Conservation (phyloP, 2,797 vertebrate species). For the Tapirus indicus region DNA sequence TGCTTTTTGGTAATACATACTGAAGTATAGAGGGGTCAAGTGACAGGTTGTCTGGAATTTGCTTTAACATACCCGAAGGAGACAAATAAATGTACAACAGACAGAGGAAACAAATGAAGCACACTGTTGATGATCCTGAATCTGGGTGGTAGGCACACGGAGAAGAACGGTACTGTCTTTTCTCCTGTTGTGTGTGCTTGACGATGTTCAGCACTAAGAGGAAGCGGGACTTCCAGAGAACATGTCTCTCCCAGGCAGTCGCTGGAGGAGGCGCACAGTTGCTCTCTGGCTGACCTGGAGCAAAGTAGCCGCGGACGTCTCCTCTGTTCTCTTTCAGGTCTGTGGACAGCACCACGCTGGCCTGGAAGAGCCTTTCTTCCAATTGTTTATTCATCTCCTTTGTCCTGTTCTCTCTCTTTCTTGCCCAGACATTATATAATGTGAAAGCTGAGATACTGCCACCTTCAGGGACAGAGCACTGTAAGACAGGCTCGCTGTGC, state of each 20-base stretch:
- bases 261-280: not conserved
- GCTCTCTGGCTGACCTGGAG: not conserved
- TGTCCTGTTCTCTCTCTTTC: constrained; percentile 43
- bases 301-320: not conserved
- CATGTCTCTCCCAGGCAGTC: too few species aligned
- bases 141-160: not conserved
- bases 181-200: not conserved
- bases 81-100: accelerated
- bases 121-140: accelerated
- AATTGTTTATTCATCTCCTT: too few species aligned
- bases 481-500: constrained; percentile 95
- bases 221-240: not conserved
- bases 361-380: accelerated
- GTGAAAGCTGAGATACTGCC: constrained; percentile 94
- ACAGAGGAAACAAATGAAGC: too few species aligned
- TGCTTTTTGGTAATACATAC: not conserved
- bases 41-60: not conserved
- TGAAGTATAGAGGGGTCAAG: not conserved
- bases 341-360: not conserved
- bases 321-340: not conserved
- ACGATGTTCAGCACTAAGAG: accelerated
- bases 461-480: constrained; percentile 91
- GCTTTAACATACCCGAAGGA: not conserved
- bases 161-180: accelerated
- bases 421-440: constrained; percentile 94